Base-by-base conservation (phyloP, 1,140 invertebrate species). In the Zaprionus taronus region DNA sequence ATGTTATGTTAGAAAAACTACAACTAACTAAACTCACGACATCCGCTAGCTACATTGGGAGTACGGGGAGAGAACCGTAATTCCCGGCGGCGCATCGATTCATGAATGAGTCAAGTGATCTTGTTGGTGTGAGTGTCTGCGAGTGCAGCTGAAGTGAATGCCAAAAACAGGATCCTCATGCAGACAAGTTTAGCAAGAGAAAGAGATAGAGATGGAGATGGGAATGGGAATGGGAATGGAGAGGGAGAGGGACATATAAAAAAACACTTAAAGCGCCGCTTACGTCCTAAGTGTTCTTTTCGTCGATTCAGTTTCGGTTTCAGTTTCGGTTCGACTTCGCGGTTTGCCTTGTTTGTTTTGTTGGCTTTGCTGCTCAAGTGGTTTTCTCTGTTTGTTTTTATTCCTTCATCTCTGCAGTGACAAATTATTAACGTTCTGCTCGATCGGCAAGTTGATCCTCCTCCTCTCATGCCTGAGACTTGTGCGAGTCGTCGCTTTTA, bases 371-470 rank as follows among this genome's bases (percentile, higher is more conserved):
- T 65, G 53, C 80, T 89, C 85, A 89, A 89, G 84, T 90, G 84
- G 85, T 79, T 89, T 89, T 89, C 84, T 81, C 85, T 89, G 85
- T 89, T 89, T 89, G 84, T 89, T 89, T 89, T 89, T 90, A 89
- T 85, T 89, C 84, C 81, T 90, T 85, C 79, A 79, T 90, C 85
- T 85, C 85, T 89, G 84, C 85, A 77, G 81, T 90, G 85, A 89
- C 85, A 89, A 90, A 89, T 89, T 89, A 89, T 89, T 90, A 90
- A 90, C 85, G 81, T 84, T 74, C 63, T 72, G 80, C 80, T 73
- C 81, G 41, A 80, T 86, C 84, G 41, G 17, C 64, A 44, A 24
- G 51, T 24, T 20, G 47, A 41, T 47, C 41, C 41, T 47, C 6
- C 41, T n/a, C 6, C n/a, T 47, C 41, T n/a, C n/a, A 7, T 7